Base-by-base conservation (phyloP, 2,888 invertebrate species). In the Drosophila lutescens region DNA sequence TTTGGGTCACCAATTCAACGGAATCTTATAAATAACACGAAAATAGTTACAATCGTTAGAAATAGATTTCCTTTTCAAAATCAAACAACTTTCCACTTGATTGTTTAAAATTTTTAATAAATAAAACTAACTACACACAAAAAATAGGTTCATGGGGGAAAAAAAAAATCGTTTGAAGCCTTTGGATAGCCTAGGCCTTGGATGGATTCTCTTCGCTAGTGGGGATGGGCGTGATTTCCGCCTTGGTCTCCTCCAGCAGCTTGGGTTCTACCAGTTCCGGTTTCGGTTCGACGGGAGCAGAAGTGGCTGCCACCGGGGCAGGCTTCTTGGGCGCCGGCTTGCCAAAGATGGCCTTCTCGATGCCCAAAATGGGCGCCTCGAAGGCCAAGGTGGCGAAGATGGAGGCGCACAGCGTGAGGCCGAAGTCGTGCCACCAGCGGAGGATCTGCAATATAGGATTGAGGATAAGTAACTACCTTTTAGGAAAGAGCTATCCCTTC, bases 311-410 rank as follows among this genome's bases (percentile, higher is more conserved):
- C 41, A 56, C 81, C 15, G 77, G 49, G 15, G 46, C 10, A 7
- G 58, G 63, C 46, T 85, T 87, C 13, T 87, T 81, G 17, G 77
- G 49, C 9, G 61, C 66, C 0, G 88, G 76, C 32, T 86, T 85
- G 15, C 86, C 85, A 38, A 91, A 91, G 34, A 91, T 89, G 10
- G 91, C 88, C 76, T 92, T 93, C 74, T 93, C 93, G 50, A 93
- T 89, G 38, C 91, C 91, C 50, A 93, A 77, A 68, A 93, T 90
- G 5, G 93, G 93, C 0, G 93, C 90, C 79, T 93, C 93, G 71
- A 93, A 93, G 15, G 92, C 91, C 62, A 93, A 76, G 2, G 92
- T 91, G 74, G 92, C 92, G 56, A 93, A 89, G 26, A 92, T 86
- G 9, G 93, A 91, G 5, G 92, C 59, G 3, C 90, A 79, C 44